These are phyloP conservation scores for Dendrolimus kikuchii DNA, from an alignment of 1,140 invertebrate genomes.

Conservation along the genomic window DNA sequence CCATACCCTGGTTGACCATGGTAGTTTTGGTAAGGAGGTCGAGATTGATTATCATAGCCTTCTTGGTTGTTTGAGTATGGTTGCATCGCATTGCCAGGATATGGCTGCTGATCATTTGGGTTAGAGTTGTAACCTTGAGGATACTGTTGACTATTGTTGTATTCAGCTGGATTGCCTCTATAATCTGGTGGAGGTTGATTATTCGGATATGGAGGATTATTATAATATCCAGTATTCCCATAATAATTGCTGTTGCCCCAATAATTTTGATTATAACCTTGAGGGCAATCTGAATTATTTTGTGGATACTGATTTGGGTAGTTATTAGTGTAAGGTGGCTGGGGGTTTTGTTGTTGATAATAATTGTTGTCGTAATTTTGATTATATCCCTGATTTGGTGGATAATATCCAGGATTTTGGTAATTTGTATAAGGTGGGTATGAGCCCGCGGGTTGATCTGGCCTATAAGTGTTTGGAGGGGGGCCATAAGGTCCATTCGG, in stretches of 20 bases:
- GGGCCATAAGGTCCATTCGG: slow-evolving; percentile 38
- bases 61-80: slow-evolving; percentile 36
- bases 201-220: slow-evolving; percentile 52
- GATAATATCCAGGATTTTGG: slow-evolving; percentile 46
- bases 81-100: slow-evolving; percentile 20
- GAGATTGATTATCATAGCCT: slow-evolving; percentile 35
- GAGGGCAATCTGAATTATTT: slow-evolving; percentile 32
- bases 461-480: slow-evolving; percentile 29
- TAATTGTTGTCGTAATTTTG: slow-evolving; percentile 56
- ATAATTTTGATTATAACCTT: slow-evolving; percentile 53
- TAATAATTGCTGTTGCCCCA: slow-evolving; percentile 57
- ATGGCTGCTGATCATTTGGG: slow-evolving; percentile 17
- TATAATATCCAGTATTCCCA: slow-evolving; percentile 52
- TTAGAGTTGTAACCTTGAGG: slow-evolving; percentile 32
- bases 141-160: slow-evolving; percentile 43
- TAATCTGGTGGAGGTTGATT: slow-evolving; percentile 38
- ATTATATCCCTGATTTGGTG: slow-evolving; percentile 55
- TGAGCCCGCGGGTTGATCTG: slow-evolving; percentile 34
- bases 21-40: slow-evolving; percentile 38
- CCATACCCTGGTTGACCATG: slow-evolving; percentile 45
- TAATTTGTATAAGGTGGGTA: slow-evolving; percentile 53
- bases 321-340: slow-evolving; percentile 35
- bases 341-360: slow-evolving; percentile 34
- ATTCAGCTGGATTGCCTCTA: slow-evolving; percentile 24
- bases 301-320: slow-evolving; percentile 53